Percentiles rank a stretch among this genome's conserved stretches.
Conservation (phyloP, 2,113 vertebrate species). For the Albula glossodonta region DNA sequence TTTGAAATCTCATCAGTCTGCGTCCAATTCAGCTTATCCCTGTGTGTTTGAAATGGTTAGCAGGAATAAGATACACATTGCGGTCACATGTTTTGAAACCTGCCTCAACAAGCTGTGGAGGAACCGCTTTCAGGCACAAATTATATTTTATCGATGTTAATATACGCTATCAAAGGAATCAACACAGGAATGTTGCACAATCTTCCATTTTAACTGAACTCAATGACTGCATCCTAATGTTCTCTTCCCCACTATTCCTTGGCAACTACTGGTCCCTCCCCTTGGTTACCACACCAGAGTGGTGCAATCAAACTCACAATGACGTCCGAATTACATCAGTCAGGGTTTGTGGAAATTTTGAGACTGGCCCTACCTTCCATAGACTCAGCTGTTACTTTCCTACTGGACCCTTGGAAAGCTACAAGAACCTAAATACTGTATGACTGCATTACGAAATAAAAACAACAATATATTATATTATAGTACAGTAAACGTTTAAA, state of each 20-base stretch:
- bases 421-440: too few relatives aligned
- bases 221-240: not conserved
- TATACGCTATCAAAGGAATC: not conserved
- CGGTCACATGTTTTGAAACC: not conserved
- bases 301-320: not conserved
- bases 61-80: too few relatives aligned
- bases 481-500: too few relatives aligned
- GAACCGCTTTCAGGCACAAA: not conserved
- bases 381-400: not conserved
- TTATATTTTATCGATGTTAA: too few relatives aligned
- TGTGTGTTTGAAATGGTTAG: too few relatives aligned
- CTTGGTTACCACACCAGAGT: not conserved
- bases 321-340: not conserved
- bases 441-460: too few relatives aligned
- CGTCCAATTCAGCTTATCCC: too few relatives aligned
- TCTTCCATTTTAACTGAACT: not conserved
- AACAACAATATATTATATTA: too few relatives aligned
- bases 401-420: too few relatives aligned
- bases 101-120: not conserved
- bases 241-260: slow-evolving; percentile 26
- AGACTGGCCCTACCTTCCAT: not conserved
- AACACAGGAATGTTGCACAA: not conserved
- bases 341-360: not conserved
- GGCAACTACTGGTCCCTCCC: slow-evolving; percentile 27
- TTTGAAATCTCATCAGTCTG: too few relatives aligned